These are phyloP conservation scores for Lasioglossum malachurum DNA, from an alignment of 2,888 invertebrate genomes.

Conservation along the genomic window DNA sequence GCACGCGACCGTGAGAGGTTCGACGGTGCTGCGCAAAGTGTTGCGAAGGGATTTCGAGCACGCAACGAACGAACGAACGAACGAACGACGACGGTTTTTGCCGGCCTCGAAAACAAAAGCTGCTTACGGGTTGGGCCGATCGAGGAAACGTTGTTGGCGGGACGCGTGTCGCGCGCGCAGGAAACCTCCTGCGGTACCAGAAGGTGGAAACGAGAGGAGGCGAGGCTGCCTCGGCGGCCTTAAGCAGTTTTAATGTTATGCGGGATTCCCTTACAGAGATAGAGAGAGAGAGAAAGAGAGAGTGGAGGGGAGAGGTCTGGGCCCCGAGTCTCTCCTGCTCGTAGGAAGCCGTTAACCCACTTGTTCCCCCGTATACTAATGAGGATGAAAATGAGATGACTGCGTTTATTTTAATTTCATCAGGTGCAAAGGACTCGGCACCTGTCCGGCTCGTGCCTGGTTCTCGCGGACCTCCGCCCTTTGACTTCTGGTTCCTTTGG, in stretches of 20 bases:
- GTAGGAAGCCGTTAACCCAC: conserved; percentile 81
- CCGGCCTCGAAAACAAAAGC: conserved; percentile 65
- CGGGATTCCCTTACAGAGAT: conserved; percentile 77
- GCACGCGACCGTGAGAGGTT: conserved; percentile 75
- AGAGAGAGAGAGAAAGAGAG: conserved; percentile 37
- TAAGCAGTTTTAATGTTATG: conserved; percentile 81
- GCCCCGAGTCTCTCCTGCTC: conserved; percentile 62
- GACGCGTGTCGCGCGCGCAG: conserved; percentile 37
- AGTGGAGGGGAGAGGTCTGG: conserved; percentile 46
- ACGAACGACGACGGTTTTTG: conserved; percentile 66
- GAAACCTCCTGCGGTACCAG: not conserved
- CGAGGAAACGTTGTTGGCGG: conserved; percentile 20
- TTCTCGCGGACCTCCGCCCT: conserved; percentile 8
- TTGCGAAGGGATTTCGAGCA: conserved; percentile 56
- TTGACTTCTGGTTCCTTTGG: not conserved
- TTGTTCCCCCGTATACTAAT: conserved; percentile 83
- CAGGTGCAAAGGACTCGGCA: conserved; percentile 77
- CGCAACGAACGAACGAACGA: conserved; percentile 65
- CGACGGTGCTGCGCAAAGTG: conserved; percentile 51
- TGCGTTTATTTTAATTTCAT: conserved; percentile 83
- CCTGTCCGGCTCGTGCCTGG: conserved; percentile 59
- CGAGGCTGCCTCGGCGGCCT: conserved; percentile 48
- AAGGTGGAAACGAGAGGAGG: conserved; percentile 28
- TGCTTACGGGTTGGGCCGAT: conserved; percentile 15
- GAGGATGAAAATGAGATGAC: conserved; percentile 84